Percentiles rank a stretch among this genome's conserved stretches.
phyloP scores from a whole-genome alignment of 2,797 vertebrate species.

The Neopelma chrysocephalum region DNA sequence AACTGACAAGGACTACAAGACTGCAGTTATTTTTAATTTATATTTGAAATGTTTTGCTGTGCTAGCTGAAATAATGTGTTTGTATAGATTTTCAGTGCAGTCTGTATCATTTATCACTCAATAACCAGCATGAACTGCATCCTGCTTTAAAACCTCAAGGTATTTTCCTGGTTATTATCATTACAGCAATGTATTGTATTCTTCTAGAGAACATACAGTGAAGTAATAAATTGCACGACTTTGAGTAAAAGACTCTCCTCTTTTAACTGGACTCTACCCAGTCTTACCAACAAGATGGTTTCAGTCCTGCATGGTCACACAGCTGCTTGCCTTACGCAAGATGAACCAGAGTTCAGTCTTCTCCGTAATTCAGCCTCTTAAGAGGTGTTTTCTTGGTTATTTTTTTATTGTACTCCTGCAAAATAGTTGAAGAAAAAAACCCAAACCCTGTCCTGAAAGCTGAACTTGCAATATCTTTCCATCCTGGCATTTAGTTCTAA shows the following conservation, averaged over 20 bases:
- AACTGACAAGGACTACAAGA: slow-evolving; percentile 46
- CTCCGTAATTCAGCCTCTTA: not conserved
- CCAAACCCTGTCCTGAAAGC: not conserved
- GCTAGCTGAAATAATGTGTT: slow-evolving; percentile 1
- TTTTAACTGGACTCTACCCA: not conserved
- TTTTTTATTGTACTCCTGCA: not conserved
- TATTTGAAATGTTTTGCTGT: slow-evolving; percentile 21
- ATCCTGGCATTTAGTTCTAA: not conserved
- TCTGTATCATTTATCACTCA: not conserved
- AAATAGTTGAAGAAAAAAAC: not conserved
- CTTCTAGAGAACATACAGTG: not conserved
- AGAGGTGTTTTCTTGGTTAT: not conserved
- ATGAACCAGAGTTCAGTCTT: not conserved
- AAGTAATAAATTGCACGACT: not conserved
- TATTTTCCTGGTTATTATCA: not conserved
- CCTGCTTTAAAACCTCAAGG: not conserved
- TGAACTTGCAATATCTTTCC: not conserved
- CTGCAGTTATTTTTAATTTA: slow-evolving; percentile 51
- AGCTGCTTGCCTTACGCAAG: not conserved
- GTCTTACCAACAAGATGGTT: not conserved
- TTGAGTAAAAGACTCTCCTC: not conserved
- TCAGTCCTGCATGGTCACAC: not conserved
- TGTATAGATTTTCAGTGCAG: not conserved
- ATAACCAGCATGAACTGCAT: not conserved
- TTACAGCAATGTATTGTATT: not conserved